A percentile compares a stretch with the other conserved stretches of the same genome.
Evolutionary conservation across 2,113 vertebrate genomes (phyloP).

Genomic region (Bubo bubo): DNA sequence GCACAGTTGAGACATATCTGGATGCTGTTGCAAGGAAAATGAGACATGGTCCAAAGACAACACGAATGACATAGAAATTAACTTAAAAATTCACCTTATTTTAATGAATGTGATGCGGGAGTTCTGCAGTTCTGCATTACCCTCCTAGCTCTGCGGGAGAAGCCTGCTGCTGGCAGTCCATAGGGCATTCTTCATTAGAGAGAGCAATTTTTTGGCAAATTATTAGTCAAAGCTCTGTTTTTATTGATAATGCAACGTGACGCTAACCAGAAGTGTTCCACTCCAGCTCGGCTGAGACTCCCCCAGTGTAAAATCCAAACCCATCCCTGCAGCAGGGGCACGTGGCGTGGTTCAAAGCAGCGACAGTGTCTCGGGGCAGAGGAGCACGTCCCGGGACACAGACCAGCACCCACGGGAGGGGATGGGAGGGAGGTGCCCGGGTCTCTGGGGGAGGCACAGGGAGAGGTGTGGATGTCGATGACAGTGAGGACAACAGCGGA

Average conservation of each 20-base stretch:
- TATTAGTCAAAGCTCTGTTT: background rate
- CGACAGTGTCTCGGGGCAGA: rapidly evolving
- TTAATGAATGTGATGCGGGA: background rate
- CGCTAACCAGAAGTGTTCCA: background rate
- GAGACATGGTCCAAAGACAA: background rate
- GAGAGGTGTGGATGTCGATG: background rate
- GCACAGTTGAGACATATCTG: background rate
- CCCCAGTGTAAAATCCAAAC: background rate
- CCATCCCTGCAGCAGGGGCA: background rate
- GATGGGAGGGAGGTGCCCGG: background rate
- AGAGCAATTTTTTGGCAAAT: background rate
- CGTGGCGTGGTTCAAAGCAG: background rate
- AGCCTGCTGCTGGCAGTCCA: background rate
- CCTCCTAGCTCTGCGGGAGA: background rate
- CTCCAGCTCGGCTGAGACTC: background rate
- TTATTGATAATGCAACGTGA: background rate
- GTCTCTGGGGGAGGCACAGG: background rate
- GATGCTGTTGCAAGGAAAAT: background rate
- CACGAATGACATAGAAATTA: background rate
- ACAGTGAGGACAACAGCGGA: rapidly evolving
- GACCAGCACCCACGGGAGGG: background rate
- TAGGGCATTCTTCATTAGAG: background rate
- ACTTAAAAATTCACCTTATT: background rate
- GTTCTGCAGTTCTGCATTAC: background rate
- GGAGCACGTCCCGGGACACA: rapidly evolving